These are phyloP conservation scores for Zoanthus sansibaricus DNA, from an alignment of 92 coral and sea anemone genomes.

Conservation along the genomic window DNA sequence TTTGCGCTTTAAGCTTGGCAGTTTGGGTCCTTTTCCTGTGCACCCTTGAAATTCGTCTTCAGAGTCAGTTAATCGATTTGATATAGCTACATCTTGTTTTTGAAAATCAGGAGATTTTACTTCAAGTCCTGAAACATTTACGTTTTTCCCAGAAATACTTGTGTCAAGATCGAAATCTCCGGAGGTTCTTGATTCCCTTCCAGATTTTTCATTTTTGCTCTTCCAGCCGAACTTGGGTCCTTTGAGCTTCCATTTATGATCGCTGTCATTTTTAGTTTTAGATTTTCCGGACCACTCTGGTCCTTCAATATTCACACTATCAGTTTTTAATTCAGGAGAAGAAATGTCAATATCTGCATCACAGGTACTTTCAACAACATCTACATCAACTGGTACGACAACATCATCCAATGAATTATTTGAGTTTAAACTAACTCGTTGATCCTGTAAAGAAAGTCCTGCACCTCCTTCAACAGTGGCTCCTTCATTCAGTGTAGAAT, in stretches of 20 bases:
- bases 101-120: background rate
- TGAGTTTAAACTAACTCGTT: background rate
- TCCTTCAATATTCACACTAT: background rate
- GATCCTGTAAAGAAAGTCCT: background rate
- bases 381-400: background rate
- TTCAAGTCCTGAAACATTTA: background rate
- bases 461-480: background rate
- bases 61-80: background rate
- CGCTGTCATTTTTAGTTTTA: background rate
- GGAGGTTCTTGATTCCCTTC: background rate
- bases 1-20: background rate
- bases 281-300: background rate
- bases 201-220: background rate
- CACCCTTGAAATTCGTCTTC: background rate
- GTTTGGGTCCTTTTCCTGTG: background rate
- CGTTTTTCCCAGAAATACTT: background rate
- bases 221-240: constrained; percentile 19
- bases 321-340: background rate
- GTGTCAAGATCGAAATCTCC: background rate
- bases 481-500: background rate
- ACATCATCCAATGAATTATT: background rate
- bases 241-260: background rate
- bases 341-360: constrained; percentile 14
- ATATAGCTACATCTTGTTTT: background rate
- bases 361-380: constrained; percentile 6